These are phyloP conservation scores for Redunca redunca DNA, from an alignment of 2,113 vertebrate genomes.

Conservation along the genomic window DNA sequence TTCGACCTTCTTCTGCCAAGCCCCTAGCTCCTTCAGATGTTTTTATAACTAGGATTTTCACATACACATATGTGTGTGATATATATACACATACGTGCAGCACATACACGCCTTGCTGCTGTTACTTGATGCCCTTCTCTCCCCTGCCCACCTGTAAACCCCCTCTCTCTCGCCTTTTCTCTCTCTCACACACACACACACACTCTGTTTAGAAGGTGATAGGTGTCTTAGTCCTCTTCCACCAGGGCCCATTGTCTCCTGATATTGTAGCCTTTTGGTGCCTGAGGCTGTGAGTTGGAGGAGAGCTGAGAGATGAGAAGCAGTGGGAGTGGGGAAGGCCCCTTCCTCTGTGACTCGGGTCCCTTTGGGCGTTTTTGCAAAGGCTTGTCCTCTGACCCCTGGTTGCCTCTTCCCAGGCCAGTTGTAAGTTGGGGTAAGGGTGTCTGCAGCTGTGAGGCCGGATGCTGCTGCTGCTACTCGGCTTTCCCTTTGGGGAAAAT, in stretches of 20 bases:
- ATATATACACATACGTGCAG: background rate
- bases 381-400: conserved; percentile 9
- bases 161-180: background rate
- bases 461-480: conserved; percentile 22
- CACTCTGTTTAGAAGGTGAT: background rate
- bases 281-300: conserved; percentile 8
- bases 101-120: background rate
- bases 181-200: background rate
- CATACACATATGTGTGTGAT: background rate
- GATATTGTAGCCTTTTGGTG: background rate
- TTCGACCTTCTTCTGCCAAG: conserved; percentile 8
- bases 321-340: background rate
- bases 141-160: background rate
- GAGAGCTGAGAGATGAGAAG: background rate
- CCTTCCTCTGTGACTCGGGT: background rate
- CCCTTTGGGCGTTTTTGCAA: background rate
- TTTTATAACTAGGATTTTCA: conserved; percentile 49
- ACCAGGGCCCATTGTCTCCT: background rate
- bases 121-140: background rate
- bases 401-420: conserved; percentile 2
- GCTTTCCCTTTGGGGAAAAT: conserved; percentile 30
- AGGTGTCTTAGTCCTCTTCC: background rate
- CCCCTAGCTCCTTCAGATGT: conserved; percentile 9
- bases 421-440: background rate
- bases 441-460: background rate